Evolutionary conservation across 2,113 vertebrate genomes (phyloP), one percentile per base, ranked within the genome.

Genomic region (Etheostoma spectabile): DNA sequence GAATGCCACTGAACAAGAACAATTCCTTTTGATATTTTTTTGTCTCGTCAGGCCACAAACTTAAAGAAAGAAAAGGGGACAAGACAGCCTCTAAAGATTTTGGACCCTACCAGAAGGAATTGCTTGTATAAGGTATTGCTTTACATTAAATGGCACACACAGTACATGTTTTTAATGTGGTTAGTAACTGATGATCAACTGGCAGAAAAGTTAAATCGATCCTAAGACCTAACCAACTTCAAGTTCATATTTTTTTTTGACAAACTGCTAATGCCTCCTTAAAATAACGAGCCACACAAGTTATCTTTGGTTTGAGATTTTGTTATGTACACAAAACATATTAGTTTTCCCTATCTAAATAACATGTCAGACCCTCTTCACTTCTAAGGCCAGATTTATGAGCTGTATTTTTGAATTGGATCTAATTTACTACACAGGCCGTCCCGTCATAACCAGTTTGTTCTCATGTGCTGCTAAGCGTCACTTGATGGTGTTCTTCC

Each of bases 401-500:
- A 21, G 18, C 61, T 13, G 30, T 53, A 22, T 48, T 7, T 61
- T 61, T 51, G 8, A 51, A 51, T 16, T 19, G 18, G 11, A 15
- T 42, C n/a, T 19, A 13, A 27, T 80, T 80, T 21, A 27, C 3
- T 42, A 57, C 10, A 35, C 38, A 22, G 8, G 10, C 21, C 0
- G 5, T 48, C n/a, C 19, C 8, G 2, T 46, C 42, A 46, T 35
- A 60, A 60, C 22, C 49, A 38, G 59, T 62, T 24, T 70, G 61
- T 79, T 66, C 19, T 60, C 53, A 4, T 33, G 67, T 33, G 67
- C 67, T 62, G 46, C 63, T 22, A 2, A 49, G 79, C 15, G 0
- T 57, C 72, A 5, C 24, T 75, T 4, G 10, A n/a, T 46, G 49
- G 51, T 57, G 24, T 49, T 75, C 76, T 63, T 80, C 57, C 74